These are phyloP conservation scores for Dicrurus megarhynchus DNA, from an alignment of 2,113 vertebrate genomes.

Conservation along the genomic window DNA sequence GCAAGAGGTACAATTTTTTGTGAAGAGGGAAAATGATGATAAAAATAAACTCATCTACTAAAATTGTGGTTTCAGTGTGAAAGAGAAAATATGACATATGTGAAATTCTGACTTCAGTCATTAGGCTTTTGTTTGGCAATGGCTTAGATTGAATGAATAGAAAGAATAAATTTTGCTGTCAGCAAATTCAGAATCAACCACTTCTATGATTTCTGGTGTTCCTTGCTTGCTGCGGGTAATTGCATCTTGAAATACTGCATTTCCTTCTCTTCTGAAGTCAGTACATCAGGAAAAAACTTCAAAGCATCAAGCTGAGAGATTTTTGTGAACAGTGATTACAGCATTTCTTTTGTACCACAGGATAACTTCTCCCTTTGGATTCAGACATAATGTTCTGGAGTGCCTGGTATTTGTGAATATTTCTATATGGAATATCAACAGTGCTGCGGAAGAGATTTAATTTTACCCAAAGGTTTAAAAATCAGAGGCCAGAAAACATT, in stretches of 20 bases:
- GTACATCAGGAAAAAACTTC: not conserved
- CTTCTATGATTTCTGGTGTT: not conserved
- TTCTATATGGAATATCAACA: conserved; percentile 1
- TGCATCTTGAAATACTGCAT: conserved; percentile 8
- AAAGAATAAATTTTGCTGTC: not conserved
- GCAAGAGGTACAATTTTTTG: not conserved
- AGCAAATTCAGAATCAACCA: not conserved
- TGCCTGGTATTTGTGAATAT: conserved; percentile 4
- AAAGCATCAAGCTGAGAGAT: conserved; percentile 13
- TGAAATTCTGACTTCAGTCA: not conserved
- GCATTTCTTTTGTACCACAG: conserved; percentile 15
- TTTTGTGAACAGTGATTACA: conserved; percentile 42
- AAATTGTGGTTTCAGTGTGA: not conserved
- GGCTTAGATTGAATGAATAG: not conserved
- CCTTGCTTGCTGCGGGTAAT: not conserved
- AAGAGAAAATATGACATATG: not conserved
- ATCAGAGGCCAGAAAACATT: conserved; percentile 45
- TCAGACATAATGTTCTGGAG: conserved; percentile 18
- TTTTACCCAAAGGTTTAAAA: conserved; percentile 49
- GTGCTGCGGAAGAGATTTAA: not conserved
- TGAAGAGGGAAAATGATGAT: not conserved
- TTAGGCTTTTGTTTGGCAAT: not conserved
- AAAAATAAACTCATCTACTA: not conserved
- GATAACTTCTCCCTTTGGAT: conserved; percentile 44
- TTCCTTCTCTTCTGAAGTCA: conserved; percentile 16